Evolutionary conservation across 2,888 invertebrate genomes (phyloP).

Genomic region (Nemotelus pantherinus): DNA sequence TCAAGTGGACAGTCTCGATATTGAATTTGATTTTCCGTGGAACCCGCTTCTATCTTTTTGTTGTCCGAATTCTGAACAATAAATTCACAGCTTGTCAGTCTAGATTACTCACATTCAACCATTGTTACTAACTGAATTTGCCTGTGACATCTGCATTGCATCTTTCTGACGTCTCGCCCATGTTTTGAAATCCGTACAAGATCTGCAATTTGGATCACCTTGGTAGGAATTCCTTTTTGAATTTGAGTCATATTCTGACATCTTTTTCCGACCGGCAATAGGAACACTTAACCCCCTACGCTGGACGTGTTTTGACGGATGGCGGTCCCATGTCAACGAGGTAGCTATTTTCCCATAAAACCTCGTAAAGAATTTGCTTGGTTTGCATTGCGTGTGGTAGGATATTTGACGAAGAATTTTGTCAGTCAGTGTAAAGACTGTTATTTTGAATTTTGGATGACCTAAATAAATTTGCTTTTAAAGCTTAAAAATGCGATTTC

Average conservation of each 20-base stretch:
- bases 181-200: slow-evolving; percentile 77
- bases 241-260: slow-evolving; percentile 42
- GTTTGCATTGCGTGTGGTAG: slow-evolving; percentile 1
- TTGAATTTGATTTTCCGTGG: slow-evolving; percentile 34
- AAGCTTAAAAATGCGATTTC: neutral
- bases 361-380: neutral
- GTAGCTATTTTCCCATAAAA: slow-evolving; percentile 28
- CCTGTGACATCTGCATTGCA: slow-evolving; percentile 5
- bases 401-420: slow-evolving; percentile 26
- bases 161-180: slow-evolving; percentile 72
- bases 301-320: slow-evolving; percentile 9
- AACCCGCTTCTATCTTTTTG: neutral
- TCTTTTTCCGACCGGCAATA: neutral
- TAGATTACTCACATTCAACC: no score
- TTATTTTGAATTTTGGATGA: slow-evolving; percentile 8
- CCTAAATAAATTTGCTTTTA: slow-evolving; percentile 2
- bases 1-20: slow-evolving; percentile 78
- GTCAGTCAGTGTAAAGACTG: neutral
- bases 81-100: no score
- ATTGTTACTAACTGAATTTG: neutral
- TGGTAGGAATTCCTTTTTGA: slow-evolving; percentile 64
- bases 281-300: neutral
- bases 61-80: slow-evolving; percentile 23
- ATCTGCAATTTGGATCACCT: slow-evolving; percentile 69
- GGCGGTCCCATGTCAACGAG: slow-evolving; percentile 7